These are phyloP conservation scores for Parnassius orleans DNA, from an alignment of 2,888 invertebrate genomes.

Conservation along the genomic window DNA sequence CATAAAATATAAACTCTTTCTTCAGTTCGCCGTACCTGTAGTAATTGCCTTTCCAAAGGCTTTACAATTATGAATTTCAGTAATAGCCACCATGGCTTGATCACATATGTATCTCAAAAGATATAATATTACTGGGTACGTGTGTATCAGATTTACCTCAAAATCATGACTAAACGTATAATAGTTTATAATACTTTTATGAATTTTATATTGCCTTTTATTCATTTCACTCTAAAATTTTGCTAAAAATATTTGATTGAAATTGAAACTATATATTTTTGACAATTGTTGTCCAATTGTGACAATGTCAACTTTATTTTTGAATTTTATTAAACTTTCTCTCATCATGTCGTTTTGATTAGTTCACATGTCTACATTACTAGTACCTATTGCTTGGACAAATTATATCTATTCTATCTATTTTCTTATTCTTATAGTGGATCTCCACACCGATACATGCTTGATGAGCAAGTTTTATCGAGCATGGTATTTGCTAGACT, in stretches of 20 bases:
- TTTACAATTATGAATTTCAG: neutral
- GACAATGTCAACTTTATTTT: conserved; percentile 3
- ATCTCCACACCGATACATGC: no score
- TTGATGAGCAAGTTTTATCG: no score
- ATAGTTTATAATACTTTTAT: conserved; percentile 34
- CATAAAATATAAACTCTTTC: conserved; percentile 50
- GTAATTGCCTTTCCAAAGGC: conserved; percentile 31
- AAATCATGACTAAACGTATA: conserved; percentile 45
- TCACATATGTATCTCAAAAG: neutral
- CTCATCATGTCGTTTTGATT: conserved; percentile 4
- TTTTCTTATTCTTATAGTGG: no score
- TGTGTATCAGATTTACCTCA: conserved; percentile 39
- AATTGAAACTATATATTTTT: conserved; percentile 5
- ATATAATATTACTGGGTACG: no score
- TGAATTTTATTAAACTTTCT: neutral
- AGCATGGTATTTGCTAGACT: no score
- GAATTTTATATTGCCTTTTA: conserved; percentile 14
- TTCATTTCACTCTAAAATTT: conserved; percentile 18
- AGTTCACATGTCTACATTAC: neutral
- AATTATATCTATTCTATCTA: no score
- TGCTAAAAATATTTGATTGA: neutral
- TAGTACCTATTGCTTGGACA: no score
- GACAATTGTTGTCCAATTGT: conserved; percentile 14
- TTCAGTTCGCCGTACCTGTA: conserved; percentile 44
- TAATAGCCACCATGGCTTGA: conserved; percentile 11